phyloP scores from a whole-genome alignment of 1,140 invertebrate genomes.

The Nasonia vitripennis region DNA sequence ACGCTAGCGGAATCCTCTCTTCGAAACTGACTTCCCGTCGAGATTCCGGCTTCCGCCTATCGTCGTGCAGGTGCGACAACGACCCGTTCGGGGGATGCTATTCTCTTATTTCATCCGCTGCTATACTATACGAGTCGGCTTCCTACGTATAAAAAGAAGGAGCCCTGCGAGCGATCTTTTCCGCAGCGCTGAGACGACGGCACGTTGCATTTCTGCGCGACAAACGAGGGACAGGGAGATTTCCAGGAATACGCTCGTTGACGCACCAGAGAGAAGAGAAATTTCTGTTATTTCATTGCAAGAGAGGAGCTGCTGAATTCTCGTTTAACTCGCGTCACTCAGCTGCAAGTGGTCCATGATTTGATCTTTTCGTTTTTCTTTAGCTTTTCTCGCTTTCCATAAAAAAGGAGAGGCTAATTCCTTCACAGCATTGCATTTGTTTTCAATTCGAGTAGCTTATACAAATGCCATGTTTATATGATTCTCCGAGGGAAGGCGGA shows the following conservation, averaged over 20 bases:
- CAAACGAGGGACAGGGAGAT: background rate
- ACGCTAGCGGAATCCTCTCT: background rate
- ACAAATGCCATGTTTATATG: too few species aligned
- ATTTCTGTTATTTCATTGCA: background rate
- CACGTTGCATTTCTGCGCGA: slow-evolving; percentile 11
- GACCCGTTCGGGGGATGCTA: background rate
- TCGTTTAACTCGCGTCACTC: slow-evolving; percentile 17
- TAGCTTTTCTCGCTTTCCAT: background rate
- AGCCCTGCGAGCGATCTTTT: background rate
- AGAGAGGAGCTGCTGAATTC: background rate
- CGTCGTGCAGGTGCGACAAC: background rate
- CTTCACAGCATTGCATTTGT: background rate
- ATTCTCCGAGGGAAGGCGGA: too few species aligned
- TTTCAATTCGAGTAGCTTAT: background rate
- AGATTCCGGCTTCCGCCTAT: background rate
- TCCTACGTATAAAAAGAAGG: background rate
- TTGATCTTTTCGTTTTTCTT: background rate
- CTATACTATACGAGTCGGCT: background rate
- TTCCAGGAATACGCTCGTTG: slow-evolving; percentile 10
- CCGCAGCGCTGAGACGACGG: background rate
- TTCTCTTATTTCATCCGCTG: background rate
- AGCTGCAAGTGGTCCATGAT: background rate
- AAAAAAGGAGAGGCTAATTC: background rate
- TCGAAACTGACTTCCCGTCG: slow-evolving; percentile 17
- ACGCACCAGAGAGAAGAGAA: background rate